phyloP scores from a whole-genome alignment of 2,113 vertebrate species.

The Ceyx cyanopectus region DNA sequence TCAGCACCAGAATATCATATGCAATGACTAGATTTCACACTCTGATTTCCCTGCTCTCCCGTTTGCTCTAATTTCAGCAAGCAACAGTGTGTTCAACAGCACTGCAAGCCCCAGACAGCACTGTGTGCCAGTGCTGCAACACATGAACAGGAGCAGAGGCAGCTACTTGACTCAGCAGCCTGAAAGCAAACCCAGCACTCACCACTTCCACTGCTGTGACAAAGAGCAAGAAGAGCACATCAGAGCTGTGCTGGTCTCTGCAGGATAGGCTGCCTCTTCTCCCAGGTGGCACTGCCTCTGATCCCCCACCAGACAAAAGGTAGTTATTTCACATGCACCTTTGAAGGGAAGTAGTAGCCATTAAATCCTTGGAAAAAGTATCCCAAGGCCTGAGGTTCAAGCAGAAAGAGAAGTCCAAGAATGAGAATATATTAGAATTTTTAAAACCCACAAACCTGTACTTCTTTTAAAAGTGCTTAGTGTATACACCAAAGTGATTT shows the following conservation, averaged over 20 bases:
- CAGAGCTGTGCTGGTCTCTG: background rate
- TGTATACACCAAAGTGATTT: background rate
- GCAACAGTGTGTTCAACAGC: background rate
- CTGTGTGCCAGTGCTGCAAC: background rate
- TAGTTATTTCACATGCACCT: background rate
- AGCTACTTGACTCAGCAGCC: background rate
- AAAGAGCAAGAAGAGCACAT: background rate
- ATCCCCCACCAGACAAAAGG: background rate
- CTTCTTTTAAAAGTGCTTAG: background rate
- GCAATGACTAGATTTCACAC: background rate
- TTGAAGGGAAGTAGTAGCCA: background rate
- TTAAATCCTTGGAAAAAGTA: background rate
- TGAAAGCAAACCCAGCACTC: background rate
- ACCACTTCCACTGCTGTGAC: background rate
- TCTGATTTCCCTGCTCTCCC: background rate
- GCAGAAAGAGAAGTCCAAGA: background rate
- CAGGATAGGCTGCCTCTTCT: background rate
- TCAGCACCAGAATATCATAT: background rate
- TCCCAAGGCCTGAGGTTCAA: background rate
- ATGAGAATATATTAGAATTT: background rate
- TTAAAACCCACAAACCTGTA: accelerated
- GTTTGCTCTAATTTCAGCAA: background rate
- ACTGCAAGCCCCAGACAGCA: background rate
- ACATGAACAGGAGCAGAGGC: background rate
- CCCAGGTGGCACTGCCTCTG: background rate